Percentiles rank a stretch among this genome's conserved stretches.
These are phyloP conservation scores for Phylloscopus whistleri DNA, from an alignment of 2,113 vertebrate species.

Conservation along the genomic window DNA sequence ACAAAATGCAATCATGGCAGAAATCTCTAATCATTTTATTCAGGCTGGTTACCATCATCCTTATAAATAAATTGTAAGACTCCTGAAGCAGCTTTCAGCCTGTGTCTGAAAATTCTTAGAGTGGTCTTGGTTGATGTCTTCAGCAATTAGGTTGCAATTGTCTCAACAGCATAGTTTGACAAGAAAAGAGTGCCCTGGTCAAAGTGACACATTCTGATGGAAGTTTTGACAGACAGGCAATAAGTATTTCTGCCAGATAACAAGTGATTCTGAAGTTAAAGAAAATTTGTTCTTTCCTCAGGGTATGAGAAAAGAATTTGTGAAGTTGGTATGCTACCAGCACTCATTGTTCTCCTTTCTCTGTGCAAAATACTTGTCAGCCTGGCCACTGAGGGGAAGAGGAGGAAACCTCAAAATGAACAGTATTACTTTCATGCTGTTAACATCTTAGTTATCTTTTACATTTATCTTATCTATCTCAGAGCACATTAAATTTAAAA, in stretches of 20 bases:
- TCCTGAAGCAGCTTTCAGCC: not conserved
- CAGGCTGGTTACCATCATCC: not conserved
- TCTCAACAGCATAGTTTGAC: not conserved
- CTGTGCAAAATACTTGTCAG: not conserved
- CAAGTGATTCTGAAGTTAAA: not conserved
- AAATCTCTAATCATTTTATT: not conserved
- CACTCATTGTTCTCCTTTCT: not conserved
- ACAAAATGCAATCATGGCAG: not conserved
- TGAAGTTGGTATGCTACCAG: not conserved
- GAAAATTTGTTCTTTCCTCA: not conserved
- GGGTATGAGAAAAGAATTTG: not conserved
- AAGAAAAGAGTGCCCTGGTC: not conserved
- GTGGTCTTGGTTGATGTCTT: not conserved
- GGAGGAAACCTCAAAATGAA: not conserved
- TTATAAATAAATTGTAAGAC: not conserved
- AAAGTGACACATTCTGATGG: not conserved
- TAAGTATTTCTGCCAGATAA: not conserved
- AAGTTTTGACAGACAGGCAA: not conserved
- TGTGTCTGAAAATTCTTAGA: not conserved
- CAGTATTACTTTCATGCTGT: not conserved
- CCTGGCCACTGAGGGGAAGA: not conserved
- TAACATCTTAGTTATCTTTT: not conserved
- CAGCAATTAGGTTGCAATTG: not conserved
- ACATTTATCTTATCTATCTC: not conserved
- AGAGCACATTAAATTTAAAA: not conserved